These are phyloP conservation scores for Ia io DNA, from an alignment of 2,113 vertebrate genomes.

Conservation along the genomic window DNA sequence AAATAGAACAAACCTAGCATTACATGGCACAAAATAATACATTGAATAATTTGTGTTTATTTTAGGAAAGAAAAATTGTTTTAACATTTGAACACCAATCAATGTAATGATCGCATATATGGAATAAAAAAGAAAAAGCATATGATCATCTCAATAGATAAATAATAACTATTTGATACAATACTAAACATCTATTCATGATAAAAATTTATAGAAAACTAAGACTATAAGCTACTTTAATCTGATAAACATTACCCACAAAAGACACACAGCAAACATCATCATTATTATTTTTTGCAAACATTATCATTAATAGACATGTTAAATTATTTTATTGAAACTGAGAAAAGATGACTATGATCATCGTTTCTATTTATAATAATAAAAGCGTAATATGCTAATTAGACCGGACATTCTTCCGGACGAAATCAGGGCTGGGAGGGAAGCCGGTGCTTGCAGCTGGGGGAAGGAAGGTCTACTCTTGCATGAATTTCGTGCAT, in stretches of 20 bases:
- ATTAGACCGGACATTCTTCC: no score
- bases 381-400: no score
- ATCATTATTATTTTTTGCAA: not conserved
- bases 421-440: no score
- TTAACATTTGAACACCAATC: conserved; percentile 10
- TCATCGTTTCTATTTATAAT: not conserved
- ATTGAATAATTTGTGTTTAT: not conserved
- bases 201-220: not conserved
- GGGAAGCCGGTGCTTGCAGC: no score
- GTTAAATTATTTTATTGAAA: not conserved
- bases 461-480: no score
- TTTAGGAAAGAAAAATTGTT: not conserved
- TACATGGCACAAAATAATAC: conserved; percentile 5
- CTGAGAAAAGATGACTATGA: not conserved
- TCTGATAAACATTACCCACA: not conserved
- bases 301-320: not conserved
- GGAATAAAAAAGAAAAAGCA: conserved; percentile 20
- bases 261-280: not conserved
- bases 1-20: not conserved
- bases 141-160: not conserved
- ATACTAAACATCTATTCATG: not conserved
- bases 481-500: no score
- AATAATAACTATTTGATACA: not conserved
- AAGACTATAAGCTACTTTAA: not conserved
- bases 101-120: not conserved